Conservation (phyloP, 1,140 invertebrate species). For the Cotesia glomerata region DNA sequence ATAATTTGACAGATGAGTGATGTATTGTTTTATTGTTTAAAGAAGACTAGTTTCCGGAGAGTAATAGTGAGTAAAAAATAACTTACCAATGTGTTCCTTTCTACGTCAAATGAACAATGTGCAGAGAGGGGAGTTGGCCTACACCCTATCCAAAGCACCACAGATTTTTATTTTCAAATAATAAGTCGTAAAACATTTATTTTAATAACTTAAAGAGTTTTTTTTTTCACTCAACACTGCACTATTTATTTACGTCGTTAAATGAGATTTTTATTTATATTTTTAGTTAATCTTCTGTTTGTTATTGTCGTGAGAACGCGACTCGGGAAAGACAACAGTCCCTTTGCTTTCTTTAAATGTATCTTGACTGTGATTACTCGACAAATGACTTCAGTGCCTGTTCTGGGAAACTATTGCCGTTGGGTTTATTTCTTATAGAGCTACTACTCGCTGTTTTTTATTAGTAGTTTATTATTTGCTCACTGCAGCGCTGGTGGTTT, state of each 20-base stretch:
- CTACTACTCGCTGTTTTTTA: too few species aligned
- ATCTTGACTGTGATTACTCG: too few species aligned
- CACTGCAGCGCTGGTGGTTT: too few species aligned
- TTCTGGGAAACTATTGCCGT: too few species aligned
- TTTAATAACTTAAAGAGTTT: too few species aligned
- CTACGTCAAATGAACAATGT: slow-evolving; percentile 15
- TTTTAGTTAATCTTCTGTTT: background rate
- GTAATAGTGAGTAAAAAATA: background rate
- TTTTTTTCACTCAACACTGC: background rate
- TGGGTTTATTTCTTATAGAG: too few species aligned
- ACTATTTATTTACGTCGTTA: too few species aligned
- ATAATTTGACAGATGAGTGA: background rate
- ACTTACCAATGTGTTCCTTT: slow-evolving; percentile 30
- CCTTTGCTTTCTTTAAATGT: too few species aligned
- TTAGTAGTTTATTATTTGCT: too few species aligned
- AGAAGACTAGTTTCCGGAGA: too few species aligned
- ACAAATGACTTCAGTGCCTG: too few species aligned
- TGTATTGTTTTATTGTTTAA: background rate
- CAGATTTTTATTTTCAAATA: background rate
- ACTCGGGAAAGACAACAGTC: too few species aligned
- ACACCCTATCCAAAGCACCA: slow-evolving; percentile 22
- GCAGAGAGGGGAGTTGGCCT: slow-evolving; percentile 13
- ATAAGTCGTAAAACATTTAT: background rate
- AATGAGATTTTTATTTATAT: background rate
- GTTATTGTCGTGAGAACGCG: background rate